phyloP scores from a whole-genome alignment of 2,113 vertebrate species.

The Callospermophilus lateralis region DNA sequence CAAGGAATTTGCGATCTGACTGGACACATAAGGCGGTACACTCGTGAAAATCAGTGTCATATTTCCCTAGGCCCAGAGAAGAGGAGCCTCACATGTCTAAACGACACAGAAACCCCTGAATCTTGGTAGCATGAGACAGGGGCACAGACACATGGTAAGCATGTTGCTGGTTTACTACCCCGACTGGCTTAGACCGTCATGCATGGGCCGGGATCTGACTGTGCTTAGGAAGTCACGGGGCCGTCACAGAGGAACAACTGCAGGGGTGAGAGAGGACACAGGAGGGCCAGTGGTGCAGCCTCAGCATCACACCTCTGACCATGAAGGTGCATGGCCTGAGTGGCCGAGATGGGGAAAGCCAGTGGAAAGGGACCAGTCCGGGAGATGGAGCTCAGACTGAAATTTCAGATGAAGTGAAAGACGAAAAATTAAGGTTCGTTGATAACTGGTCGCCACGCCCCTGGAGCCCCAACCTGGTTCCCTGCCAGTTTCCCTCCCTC shows the following conservation, averaged over 20 bases:
- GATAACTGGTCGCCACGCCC: not conserved
- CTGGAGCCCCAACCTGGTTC: accelerated
- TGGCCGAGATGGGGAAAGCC: not conserved
- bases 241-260: accelerated
- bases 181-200: not conserved
- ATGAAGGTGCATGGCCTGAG: accelerated
- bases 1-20: not conserved
- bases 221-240: too few species aligned
- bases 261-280: not conserved
- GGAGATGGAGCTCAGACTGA: not conserved
- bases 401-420: not conserved
- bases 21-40: not conserved
- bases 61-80: not conserved
- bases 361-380: accelerated
- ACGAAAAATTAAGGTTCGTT: not conserved
- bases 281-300: not conserved
- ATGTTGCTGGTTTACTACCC: not conserved
- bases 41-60: not conserved
- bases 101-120: not conserved
- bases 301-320: accelerated
- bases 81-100: not conserved
- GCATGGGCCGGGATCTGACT: accelerated
- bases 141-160: accelerated
- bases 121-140: not conserved
- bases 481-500: not conserved